A percentile compares a stretch with the other conserved stretches of the same genome.
Conservation (phyloP, 2,113 vertebrate species). For the mouse (Mus musculus) region GRCm39 chr12:70608501-70609000, state of each 20-base stretch:
- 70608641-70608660: not conserved
- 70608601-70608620: rapidly evolving
- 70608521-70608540: not conserved
- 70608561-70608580: conserved; percentile 2
- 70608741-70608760: not conserved
- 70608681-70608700: not conserved
- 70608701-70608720: not conserved
- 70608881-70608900: not conserved
- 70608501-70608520: conserved; percentile 31
- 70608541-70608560: conserved; percentile 44
- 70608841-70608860: not conserved
- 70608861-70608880: rapidly evolving
- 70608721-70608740: not conserved
- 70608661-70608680: not conserved
- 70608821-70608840: not conserved
- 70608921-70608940: not conserved
- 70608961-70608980: not conserved
- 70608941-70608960: not conserved
- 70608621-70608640: rapidly evolving
- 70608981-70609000: not conserved
- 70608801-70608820: not conserved
- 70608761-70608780: not conserved
- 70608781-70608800: not conserved
- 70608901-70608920: not conserved
- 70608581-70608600: not conserved